Conservation (phyloP, 1,140 invertebrate genomes). For the Drosophila lini region DNA sequence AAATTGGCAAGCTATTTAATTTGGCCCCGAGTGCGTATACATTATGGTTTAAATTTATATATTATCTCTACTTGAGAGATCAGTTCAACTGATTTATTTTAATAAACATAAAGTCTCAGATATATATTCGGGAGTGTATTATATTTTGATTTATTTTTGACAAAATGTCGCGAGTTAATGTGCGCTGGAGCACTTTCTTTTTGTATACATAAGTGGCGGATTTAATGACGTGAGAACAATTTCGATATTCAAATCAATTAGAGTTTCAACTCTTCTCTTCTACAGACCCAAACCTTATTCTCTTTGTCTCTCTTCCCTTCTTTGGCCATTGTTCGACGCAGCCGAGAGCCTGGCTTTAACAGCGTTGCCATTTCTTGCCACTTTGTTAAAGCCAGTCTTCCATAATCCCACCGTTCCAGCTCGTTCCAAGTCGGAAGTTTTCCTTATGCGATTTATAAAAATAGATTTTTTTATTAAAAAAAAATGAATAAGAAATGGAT, state of each 20-base stretch:
- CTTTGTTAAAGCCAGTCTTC: constrained; percentile 7
- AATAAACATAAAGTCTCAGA: neutral
- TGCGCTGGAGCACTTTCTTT: constrained; percentile 11
- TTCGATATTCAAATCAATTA: constrained; percentile 17
- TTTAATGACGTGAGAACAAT: constrained; percentile 23
- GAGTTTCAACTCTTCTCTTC: constrained; percentile 29
- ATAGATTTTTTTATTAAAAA: neutral
- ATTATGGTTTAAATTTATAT: neutral
- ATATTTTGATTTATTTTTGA: neutral
- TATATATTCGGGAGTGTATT: neutral
- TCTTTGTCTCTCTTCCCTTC: constrained; percentile 37
- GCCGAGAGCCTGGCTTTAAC: constrained; percentile 8
- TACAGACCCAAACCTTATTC: constrained; percentile 31
- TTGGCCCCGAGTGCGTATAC: constrained; percentile 22
- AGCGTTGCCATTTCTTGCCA: constrained; percentile 28
- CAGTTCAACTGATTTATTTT: neutral
- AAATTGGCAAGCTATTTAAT: constrained; percentile 17
- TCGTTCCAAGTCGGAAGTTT: neutral
- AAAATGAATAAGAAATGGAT: too few species aligned
- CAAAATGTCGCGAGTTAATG: constrained; percentile 5
- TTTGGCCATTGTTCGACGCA: constrained; percentile 24
- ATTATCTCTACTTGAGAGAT: neutral
- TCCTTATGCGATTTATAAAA: neutral
- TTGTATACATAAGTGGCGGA: constrained; percentile 3
- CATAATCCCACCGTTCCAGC: constrained; percentile 1